phyloP scores from a whole-genome alignment of 1,140 invertebrate genomes.

The Pogonognathellus flavescens region DNA sequence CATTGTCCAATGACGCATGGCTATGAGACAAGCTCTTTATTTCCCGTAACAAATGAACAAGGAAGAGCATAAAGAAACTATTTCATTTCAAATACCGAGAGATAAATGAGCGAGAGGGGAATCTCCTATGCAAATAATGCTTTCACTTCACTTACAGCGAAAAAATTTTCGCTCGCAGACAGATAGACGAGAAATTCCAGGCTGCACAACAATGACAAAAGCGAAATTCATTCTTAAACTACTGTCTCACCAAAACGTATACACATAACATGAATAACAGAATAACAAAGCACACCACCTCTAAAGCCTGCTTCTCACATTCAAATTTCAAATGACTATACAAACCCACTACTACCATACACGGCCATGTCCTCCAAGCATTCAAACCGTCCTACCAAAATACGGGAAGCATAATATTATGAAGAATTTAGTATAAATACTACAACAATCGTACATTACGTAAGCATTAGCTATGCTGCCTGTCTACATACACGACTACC shows the following conservation, averaged over 20 bases:
- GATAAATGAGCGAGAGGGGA: conserved; percentile 38
- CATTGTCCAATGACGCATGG: conserved; percentile 31
- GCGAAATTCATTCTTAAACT: conserved; percentile 35
- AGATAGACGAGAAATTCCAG: background rate
- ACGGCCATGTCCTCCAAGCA: background rate
- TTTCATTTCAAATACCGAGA: conserved; percentile 44
- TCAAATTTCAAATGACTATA: background rate
- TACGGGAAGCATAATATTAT: conserved; percentile 11
- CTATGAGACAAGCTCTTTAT: conserved; percentile 34
- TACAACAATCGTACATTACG: background rate
- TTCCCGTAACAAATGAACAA: conserved; percentile 42
- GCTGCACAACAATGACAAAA: conserved; percentile 15
- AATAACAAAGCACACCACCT: conserved; percentile 20
- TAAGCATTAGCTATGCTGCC: background rate
- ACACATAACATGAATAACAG: background rate
- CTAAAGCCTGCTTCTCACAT: background rate
- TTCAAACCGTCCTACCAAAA: background rate
- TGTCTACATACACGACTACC: background rate
- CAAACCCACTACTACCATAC: background rate
- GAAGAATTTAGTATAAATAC: background rate
- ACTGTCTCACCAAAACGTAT: background rate
- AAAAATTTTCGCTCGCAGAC: conserved; percentile 4
- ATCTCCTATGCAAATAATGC: background rate
- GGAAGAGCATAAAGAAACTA: conserved; percentile 37
- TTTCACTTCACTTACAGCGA: background rate